These are phyloP conservation scores for Planococcus citri DNA, from an alignment of 1,140 invertebrate genomes.

Conservation along the genomic window DNA sequence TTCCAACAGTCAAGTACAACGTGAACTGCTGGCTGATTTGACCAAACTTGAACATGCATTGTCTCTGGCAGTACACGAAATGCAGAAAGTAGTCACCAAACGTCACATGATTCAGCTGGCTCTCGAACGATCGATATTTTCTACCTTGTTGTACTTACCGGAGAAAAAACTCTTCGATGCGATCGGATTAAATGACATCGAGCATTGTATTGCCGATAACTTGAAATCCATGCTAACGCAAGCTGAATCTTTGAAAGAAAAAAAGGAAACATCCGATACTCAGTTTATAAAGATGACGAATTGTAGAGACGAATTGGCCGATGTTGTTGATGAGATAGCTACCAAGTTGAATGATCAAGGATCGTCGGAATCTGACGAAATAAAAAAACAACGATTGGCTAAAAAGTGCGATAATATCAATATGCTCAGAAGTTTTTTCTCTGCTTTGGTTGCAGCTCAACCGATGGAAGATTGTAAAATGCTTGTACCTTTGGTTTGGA, in stretches of 20 bases:
- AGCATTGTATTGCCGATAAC: neutral
- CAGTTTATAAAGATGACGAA: neutral
- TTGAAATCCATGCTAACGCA: neutral
- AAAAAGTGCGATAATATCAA: neutral
- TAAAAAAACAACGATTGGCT: neutral
- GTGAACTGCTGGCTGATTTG: neutral
- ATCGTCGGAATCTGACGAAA: neutral
- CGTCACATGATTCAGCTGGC: neutral
- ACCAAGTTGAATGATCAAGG: neutral
- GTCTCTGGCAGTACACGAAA: neutral
- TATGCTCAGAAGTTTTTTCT: neutral
- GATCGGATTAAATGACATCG: neutral
- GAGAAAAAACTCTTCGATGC: neutral
- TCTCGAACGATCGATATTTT: neutral
- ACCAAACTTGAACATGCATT: neutral
- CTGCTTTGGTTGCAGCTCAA: no score
- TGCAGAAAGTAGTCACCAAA: neutral
- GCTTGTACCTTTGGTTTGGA: neutral
- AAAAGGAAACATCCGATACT: neutral
- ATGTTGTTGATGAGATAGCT: neutral
- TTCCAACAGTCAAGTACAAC: neutral
- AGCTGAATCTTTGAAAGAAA: neutral
- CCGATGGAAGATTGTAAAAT: no score
- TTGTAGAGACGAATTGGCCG: neutral
- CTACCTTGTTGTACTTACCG: neutral